Conservation (phyloP, 2,113 vertebrate genomes). For the Aphelocoma coerulescens region DNA sequence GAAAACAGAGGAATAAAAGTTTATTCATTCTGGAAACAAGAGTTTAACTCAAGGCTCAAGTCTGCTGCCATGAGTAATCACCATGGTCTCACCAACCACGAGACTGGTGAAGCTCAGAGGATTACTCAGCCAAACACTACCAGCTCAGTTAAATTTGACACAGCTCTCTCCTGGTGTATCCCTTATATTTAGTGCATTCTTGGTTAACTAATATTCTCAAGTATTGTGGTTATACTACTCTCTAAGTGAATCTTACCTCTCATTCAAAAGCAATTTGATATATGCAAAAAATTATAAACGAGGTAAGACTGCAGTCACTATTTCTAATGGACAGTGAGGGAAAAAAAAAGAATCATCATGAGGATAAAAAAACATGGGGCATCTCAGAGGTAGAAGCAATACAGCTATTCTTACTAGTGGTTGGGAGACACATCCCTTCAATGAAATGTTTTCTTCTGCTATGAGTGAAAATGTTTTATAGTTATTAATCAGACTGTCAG, state of each 20-base stretch:
- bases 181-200: neutral
- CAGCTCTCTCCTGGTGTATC: neutral
- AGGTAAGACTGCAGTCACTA: neutral
- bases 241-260: neutral
- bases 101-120: neutral
- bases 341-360: neutral
- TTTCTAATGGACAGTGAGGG: neutral
- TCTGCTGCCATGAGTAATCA: neutral
- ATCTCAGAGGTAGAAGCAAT: neutral
- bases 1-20: neutral
- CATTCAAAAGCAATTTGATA: neutral
- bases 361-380: neutral
- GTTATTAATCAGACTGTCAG: neutral
- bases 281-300: neutral
- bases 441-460: neutral
- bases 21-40: neutral
- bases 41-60: neutral
- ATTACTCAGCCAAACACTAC: neutral
- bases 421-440: neutral
- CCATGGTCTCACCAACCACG: neutral
- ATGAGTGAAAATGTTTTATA: neutral
- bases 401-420: neutral
- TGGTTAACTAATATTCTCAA: neutral
- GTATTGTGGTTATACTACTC: neutral
- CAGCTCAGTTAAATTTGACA: neutral